These are phyloP conservation scores for Cervus canadensis DNA, from an alignment of 2,113 vertebrate species.

Conservation along the genomic window DNA sequence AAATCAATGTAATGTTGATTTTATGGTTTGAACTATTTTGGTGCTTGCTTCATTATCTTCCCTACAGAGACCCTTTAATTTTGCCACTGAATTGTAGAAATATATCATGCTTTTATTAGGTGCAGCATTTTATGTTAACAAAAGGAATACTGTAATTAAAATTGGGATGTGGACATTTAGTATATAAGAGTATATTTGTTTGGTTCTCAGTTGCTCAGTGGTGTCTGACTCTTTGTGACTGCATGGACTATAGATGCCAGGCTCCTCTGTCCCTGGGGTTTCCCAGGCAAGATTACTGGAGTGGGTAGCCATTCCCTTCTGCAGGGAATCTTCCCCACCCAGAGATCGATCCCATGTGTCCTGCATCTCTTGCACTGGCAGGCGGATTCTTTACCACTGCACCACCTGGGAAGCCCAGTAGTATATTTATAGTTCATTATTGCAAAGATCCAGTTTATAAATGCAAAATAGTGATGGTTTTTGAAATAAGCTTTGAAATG, in stretches of 20 bases:
- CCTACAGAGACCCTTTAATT: conserved; percentile 56
- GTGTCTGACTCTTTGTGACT: background rate
- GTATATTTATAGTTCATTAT: background rate
- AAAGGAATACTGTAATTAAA: conserved; percentile 43
- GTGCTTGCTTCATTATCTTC: conserved; percentile 64
- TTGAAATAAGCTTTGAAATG: conserved; percentile 48
- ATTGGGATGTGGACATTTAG: conserved; percentile 58
- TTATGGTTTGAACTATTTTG: conserved; percentile 50
- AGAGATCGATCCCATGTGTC: background rate
- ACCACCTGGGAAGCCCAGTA: background rate
- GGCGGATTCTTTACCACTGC: background rate
- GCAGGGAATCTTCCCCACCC: background rate
- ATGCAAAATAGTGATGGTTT: background rate
- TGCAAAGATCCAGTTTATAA: background rate
- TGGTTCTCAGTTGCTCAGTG: background rate
- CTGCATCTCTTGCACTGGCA: background rate
- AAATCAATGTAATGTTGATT: background rate
- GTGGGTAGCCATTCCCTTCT: background rate
- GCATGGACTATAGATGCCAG: background rate
- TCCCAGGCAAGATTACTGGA: background rate
- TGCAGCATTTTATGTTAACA: conserved; percentile 57
- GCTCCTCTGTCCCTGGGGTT: background rate
- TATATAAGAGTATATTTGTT: background rate
- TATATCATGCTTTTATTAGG: conserved; percentile 35
- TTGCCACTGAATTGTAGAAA: conserved; percentile 29